phyloP scores from a whole-genome alignment of 2,888 invertebrate genomes.

The Hydrotaea diabolus region DNA sequence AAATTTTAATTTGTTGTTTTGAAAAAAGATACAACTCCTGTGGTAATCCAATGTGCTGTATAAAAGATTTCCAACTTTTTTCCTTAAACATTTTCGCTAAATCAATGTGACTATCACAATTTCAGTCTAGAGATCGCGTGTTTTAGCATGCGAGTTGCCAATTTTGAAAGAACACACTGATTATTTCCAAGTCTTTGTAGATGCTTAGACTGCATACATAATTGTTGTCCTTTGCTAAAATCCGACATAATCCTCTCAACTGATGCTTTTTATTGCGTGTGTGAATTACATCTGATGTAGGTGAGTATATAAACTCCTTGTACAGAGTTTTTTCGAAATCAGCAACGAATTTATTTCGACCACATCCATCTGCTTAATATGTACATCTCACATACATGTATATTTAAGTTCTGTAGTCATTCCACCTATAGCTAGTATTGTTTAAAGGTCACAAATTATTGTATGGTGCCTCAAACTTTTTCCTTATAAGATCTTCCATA shows the following conservation, averaged over 20 bases:
- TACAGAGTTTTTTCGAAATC: not conserved
- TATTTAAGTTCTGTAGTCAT: not conserved
- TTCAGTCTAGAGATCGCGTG: not conserved
- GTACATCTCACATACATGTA: not conserved
- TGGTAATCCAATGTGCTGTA: conserved; percentile 11
- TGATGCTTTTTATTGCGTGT: not conserved
- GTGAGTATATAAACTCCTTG: no score
- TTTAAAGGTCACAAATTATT: not conserved
- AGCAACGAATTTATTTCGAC: not conserved
- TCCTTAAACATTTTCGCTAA: conserved; percentile 21
- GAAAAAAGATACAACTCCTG: conserved; percentile 22
- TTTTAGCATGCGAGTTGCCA: conserved; percentile 1
- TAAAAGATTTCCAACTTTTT: conserved; percentile 4
- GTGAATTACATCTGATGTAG: not conserved
- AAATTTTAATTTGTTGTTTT: not conserved
- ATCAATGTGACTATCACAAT: conserved; percentile 12
- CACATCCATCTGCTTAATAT: not conserved
- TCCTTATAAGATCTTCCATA: not conserved
- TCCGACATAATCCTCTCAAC: not conserved
- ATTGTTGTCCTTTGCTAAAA: not conserved
- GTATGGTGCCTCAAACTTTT: not conserved
- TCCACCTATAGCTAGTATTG: not conserved
- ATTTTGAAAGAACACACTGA: not conserved
- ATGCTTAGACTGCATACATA: not conserved
- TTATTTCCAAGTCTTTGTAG: no score